Evolutionary conservation across 2,888 invertebrate genomes (phyloP).

Genomic region (Acrobasis repandana): DNA sequence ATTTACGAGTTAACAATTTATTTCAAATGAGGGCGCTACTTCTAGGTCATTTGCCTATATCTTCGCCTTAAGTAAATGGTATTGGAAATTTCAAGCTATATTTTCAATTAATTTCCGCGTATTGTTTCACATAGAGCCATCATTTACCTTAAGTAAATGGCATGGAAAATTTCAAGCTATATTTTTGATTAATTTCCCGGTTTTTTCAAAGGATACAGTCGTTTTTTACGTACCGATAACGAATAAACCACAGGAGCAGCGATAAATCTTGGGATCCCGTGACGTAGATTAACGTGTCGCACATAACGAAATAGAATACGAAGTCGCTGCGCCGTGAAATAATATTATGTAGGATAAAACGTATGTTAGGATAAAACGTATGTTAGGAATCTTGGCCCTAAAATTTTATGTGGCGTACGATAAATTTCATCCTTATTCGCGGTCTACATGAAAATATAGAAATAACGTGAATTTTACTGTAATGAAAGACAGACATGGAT

Average conservation of each 20-base stretch:
- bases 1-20: too few relatives aligned
- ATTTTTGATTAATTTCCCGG: not conserved
- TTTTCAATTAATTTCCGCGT: not conserved
- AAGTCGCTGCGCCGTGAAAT: not conserved
- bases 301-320: conserved; percentile 1
- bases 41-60: too few relatives aligned
- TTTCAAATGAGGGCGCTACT: too few relatives aligned
- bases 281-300: conserved; percentile 12
- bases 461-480: too few relatives aligned
- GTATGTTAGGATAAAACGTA: not conserved
- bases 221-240: conserved; percentile 1
- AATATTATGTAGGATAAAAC: not conserved
- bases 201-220: not conserved
- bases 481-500: too few relatives aligned
- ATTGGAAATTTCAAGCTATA: not conserved
- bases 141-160: not conserved
- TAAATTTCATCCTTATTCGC: not conserved
- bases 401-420: not conserved
- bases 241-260: not conserved
- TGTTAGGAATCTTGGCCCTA: not conserved
- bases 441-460: not conserved
- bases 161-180: not conserved
- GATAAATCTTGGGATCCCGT: conserved; percentile 14
- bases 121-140: too few relatives aligned
- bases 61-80: not conserved